Conservation (phyloP, 2,888 invertebrate species). For the Tipula helvola region DNA sequence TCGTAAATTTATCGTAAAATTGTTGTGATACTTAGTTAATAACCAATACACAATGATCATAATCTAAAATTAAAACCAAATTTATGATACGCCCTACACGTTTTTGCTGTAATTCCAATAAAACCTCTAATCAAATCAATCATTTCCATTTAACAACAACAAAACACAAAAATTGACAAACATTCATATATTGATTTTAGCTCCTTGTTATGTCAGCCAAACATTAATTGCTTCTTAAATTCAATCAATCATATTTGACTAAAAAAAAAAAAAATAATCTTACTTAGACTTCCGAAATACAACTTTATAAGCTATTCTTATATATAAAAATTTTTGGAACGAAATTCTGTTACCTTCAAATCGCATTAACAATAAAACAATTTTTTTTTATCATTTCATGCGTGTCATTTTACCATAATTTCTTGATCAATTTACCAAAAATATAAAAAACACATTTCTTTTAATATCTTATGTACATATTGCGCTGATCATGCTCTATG, state of each 20-base stretch:
- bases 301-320: not conserved
- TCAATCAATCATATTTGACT: not conserved
- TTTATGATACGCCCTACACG: no score
- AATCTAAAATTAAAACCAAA: no score
- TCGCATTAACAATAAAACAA: not conserved
- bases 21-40: no score
- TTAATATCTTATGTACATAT: not conserved
- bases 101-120: not conserved
- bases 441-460: not conserved
- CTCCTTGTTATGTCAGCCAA: not conserved
- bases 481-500: not conserved
- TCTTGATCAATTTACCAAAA: not conserved
- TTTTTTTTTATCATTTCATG: not conserved
- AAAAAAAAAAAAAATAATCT: not conserved
- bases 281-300: not conserved
- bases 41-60: no score
- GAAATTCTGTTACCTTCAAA: not conserved
- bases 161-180: not conserved
- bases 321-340: not conserved
- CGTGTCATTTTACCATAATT: not conserved
- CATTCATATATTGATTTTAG: not conserved
- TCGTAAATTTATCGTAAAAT: no score
- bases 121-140: not conserved
- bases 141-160: not conserved
- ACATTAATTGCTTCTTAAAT: not conserved